Conservation (phyloP, 2,797 vertebrate genomes). For the Alfaro cultratus region DNA sequence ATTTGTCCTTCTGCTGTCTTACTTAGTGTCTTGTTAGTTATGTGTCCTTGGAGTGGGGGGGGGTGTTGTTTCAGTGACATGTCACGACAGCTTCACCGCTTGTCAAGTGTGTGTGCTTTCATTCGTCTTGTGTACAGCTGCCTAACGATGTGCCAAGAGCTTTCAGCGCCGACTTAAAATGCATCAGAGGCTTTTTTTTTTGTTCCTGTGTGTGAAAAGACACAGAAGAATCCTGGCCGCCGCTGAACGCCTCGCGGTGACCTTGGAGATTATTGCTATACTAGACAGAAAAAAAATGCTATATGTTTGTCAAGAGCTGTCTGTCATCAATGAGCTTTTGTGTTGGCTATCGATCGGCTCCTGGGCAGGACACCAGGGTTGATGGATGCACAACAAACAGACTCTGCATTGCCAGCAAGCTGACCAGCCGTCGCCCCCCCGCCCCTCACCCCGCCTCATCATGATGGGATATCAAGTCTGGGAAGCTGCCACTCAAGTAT, state of each 20-base stretch:
- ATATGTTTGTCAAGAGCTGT: slow-evolving; percentile 82
- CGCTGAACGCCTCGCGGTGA: slow-evolving; percentile 63
- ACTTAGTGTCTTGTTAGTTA: slow-evolving; percentile 41
- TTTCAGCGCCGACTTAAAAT: slow-evolving; percentile 65
- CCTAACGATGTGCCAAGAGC: slow-evolving; percentile 72
- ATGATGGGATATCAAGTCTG: slow-evolving; percentile 68
- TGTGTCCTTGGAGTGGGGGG: slow-evolving; percentile 50
- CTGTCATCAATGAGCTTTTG: slow-evolving; percentile 82
- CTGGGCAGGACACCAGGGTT: slow-evolving; percentile 70
- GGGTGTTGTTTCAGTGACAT: slow-evolving; percentile 57
- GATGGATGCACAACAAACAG: slow-evolving; percentile 82
- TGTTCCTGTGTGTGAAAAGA: slow-evolving; percentile 32
- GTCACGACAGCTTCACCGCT: slow-evolving; percentile 51
- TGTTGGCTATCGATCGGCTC: slow-evolving; percentile 79
- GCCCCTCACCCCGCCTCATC: slow-evolving; percentile 17
- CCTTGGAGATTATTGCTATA: slow-evolving; percentile 82
- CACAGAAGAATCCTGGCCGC: slow-evolving; percentile 23
- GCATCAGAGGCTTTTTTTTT: slow-evolving; percentile 47
- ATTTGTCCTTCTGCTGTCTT: slow-evolving; percentile 36
- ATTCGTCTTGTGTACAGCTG: slow-evolving; percentile 52
- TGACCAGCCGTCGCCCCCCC: slow-evolving; percentile 36
- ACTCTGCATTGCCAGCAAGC: slow-evolving; percentile 77
- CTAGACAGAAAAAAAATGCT: slow-evolving; percentile 81
- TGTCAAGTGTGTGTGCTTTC: slow-evolving; percentile 54
- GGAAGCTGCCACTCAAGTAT: slow-evolving; percentile 32